A percentile compares a stretch with the other conserved stretches of the same genome.
These are phyloP conservation scores for Cotesia congregata DNA, from an alignment of 2,888 invertebrate genomes.

Conservation along the genomic window DNA sequence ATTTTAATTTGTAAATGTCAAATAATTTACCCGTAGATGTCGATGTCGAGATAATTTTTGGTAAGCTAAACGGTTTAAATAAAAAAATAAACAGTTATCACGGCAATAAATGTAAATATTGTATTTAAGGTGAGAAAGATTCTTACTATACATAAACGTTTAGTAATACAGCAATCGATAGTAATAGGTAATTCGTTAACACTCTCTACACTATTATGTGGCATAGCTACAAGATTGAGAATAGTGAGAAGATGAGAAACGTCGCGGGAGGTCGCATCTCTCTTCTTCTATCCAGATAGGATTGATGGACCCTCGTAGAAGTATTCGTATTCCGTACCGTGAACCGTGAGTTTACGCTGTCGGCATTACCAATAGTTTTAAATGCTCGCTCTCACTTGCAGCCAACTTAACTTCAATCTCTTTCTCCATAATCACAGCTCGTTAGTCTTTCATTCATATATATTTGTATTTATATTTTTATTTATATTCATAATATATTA, in stretches of 20 bases:
- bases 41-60: background rate
- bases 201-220: constrained; percentile 4
- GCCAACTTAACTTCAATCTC: background rate
- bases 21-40: background rate
- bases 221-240: constrained; percentile 21
- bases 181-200: constrained; percentile 5
- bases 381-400: constrained; percentile 4
- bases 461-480: background rate
- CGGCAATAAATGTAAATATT: background rate
- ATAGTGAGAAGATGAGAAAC: constrained; percentile 66
- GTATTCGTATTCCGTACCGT: constrained; percentile 44
- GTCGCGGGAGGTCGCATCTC: constrained; percentile 64
- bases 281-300: constrained; percentile 47
- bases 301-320: constrained; percentile 63
- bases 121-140: constrained; percentile 9
- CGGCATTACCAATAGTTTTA: constrained; percentile 31
- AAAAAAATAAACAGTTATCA: background rate
- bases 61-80: background rate
- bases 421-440: constrained; percentile 59
- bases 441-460: constrained; percentile 64
- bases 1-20: background rate
- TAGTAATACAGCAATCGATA: constrained; percentile 18
- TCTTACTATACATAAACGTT: constrained; percentile 4
- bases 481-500: constrained; percentile 20
- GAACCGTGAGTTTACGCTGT: constrained; percentile 33